Conservation (phyloP, 2,888 invertebrate species). For the Gordius sp. region DNA sequence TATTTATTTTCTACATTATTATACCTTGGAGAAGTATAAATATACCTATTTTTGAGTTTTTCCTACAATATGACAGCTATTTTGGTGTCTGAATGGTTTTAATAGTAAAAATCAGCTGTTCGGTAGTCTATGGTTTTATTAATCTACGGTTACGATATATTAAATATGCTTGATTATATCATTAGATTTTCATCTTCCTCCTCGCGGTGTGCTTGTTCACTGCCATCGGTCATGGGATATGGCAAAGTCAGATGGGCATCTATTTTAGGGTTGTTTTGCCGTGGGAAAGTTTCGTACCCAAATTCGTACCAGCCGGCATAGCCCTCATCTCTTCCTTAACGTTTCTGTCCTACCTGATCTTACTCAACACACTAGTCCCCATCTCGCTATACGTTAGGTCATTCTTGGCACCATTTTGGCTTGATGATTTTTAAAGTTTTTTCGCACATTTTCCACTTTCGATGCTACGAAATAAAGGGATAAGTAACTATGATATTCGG, state of each 20-base stretch:
- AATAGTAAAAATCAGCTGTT: too few species aligned
- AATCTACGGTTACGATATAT: too few species aligned
- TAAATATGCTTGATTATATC: too few species aligned
- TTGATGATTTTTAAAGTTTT: conserved; percentile 12
- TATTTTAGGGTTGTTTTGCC: conserved; percentile 24
- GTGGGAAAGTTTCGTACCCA: background rate
- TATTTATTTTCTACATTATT: too few species aligned
- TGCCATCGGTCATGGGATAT: conserved; percentile 82
- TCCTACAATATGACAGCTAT: too few species aligned
- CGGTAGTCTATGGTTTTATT: too few species aligned
- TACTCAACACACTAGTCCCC: conserved; percentile 96
- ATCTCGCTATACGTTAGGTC: conserved; percentile 95
- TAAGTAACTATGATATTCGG: too few species aligned
- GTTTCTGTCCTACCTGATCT: conserved; percentile 96
- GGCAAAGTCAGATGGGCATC: conserved; percentile 63
- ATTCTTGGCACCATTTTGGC: too few species aligned
- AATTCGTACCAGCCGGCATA: conserved; percentile 23
- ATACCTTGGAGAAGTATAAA: too few species aligned
- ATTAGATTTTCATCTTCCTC: conserved; percentile 86
- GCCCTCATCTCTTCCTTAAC: conserved; percentile 72
- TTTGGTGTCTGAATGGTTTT: too few species aligned
- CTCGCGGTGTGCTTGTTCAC: conserved; percentile 87
- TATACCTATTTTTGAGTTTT: too few species aligned
- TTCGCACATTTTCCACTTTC: conserved; percentile 1
- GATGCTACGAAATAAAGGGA: too few species aligned